Evolutionary conservation across 1,140 invertebrate species (phyloP).

Genomic region (Arctopsyche grandis): DNA sequence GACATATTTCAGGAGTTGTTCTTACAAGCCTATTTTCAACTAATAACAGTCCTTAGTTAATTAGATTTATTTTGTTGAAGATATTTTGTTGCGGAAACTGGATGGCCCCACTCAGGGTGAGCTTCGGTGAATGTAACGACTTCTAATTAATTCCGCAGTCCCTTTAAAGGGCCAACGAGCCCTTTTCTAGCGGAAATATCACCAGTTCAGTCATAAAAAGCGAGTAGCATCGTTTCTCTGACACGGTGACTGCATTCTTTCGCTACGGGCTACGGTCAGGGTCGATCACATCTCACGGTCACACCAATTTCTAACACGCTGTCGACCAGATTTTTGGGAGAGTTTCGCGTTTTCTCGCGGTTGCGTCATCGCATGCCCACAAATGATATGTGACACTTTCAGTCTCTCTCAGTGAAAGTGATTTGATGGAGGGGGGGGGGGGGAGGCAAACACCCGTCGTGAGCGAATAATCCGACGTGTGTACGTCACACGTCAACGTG

Average conservation of each 20-base stretch:
- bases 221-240: background rate
- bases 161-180: too few relatives aligned
- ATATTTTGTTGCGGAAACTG: too few relatives aligned
- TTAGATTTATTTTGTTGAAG: too few relatives aligned
- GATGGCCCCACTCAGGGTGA: too few relatives aligned
- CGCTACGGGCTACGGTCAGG: background rate
- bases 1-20: too few relatives aligned
- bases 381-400: constrained; percentile 18
- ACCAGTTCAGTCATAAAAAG: too few relatives aligned
- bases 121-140: too few relatives aligned
- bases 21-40: too few relatives aligned
- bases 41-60: too few relatives aligned
- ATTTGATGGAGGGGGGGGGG: too few relatives aligned
- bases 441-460: background rate
- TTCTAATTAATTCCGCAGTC: too few relatives aligned
- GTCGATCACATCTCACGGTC: constrained; percentile 29
- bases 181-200: too few relatives aligned
- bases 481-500: background rate
- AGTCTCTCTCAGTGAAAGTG: constrained; percentile 7
- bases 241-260: background rate
- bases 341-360: background rate
- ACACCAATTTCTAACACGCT: constrained; percentile 14
- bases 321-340: background rate
- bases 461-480: background rate
- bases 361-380: background rate